Base-by-base conservation (phyloP, 2,113 vertebrate species). In the Pseudopodoces humilis region DNA sequence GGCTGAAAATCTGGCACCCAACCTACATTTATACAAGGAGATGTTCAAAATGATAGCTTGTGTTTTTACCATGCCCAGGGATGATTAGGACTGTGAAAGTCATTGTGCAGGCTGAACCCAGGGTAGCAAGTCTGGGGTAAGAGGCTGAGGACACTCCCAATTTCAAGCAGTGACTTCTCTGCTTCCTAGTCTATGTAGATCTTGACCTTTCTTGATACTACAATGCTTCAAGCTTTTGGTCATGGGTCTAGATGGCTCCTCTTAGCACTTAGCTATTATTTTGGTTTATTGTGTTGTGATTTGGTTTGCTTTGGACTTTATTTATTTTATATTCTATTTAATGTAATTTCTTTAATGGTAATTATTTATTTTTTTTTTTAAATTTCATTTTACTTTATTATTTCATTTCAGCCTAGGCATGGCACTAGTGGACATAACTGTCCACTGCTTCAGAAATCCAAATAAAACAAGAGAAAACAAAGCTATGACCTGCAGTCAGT, bases 51-150 rank as follows among this genome's bases (percentile, higher is more conserved):
- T 14, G 3, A 13, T 33, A n/a, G 30, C 10, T 46, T 35, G 15
- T 59, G n/a, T 15, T 67, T 69, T 63, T 20, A 37, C 44, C 2
- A 0, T 17, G 31, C 18, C 53, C 1, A 0, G 39, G 77, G 30
- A 28, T 30, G 16, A 35, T 12, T 10, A 27, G 30, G 16, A 39
- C 50, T 62, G 16, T 47, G 47, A 56, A 92, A 50, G n/a, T 13
- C 10, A 2, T 25, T 39, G 16, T 55, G 43, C 41, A 63, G 53
- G 11, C 18, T 23, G 13, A 84, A n/a, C 5, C 59, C 13, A 6
- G n/a, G 15, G n/a, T 25, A 15, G 25, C 25, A 27, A 50, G 20
- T 41, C 9, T 27, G 14, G 5, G 4, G 6, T 35, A 35, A 17
- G 39, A 56, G 39, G 8, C 43, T 78, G 58, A 80, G 24, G 10